These are phyloP conservation scores for Oceanites oceanicus DNA, from an alignment of 2,113 vertebrate genomes.

Conservation along the genomic window DNA sequence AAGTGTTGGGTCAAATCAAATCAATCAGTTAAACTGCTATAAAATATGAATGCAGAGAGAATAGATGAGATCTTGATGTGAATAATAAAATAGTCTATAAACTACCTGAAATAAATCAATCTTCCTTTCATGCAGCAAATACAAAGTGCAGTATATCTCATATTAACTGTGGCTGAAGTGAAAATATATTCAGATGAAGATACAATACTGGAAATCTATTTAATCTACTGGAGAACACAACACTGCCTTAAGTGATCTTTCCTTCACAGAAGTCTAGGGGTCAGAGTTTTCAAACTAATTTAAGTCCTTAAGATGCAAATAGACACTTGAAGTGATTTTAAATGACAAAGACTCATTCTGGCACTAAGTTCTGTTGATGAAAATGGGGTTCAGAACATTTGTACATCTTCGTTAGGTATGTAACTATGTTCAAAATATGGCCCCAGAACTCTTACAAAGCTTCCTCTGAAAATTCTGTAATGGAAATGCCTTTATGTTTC, in stretches of 20 bases:
- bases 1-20: conserved; percentile 69
- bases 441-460: background rate
- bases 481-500: background rate
- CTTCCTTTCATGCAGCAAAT: conserved; percentile 56
- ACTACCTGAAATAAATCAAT: conserved; percentile 69
- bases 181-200: conserved; percentile 60
- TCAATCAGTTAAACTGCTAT: conserved; percentile 65
- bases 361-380: background rate
- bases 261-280: background rate
- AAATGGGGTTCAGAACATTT: background rate
- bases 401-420: background rate
- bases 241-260: conserved; percentile 16
- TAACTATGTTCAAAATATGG: background rate
- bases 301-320: background rate
- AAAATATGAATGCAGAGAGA: conserved; percentile 71
- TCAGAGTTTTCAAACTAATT: background rate
- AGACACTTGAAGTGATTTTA: background rate
- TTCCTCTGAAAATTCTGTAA: background rate
- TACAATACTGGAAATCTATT: background rate
- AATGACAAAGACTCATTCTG: background rate
- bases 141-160: conserved; percentile 39
- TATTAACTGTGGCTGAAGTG: conserved; percentile 43
- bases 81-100: conserved; percentile 72
- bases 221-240: background rate
- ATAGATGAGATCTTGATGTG: conserved; percentile 65